A percentile compares a stretch with the other conserved stretches of the same genome.
Conservation (phyloP, 2,113 vertebrate species). For the Lasiurus borealis region DNA sequence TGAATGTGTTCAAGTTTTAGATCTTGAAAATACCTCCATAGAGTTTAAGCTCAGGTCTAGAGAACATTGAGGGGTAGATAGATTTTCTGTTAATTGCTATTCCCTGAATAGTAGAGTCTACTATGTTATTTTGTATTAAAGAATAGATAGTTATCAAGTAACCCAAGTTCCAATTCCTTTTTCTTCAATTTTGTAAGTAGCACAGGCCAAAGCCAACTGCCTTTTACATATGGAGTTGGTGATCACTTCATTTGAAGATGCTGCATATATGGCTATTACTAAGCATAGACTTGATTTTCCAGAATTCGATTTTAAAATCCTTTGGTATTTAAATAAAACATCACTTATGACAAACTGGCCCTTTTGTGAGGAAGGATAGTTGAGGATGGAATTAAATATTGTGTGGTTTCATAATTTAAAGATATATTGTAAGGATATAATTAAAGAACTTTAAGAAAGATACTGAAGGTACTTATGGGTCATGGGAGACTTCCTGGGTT, state of each 20-base stretch:
- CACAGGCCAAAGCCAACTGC: neutral
- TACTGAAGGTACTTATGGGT: neutral
- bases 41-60: neutral
- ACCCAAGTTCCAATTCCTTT: neutral
- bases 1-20: constrained; percentile 68
- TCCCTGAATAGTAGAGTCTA: neutral
- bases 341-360: neutral
- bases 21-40: neutral
- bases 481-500: neutral
- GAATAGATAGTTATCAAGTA: neutral
- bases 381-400: neutral
- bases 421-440: neutral
- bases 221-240: neutral
- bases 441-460: constrained; percentile 8
- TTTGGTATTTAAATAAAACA: neutral
- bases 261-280: neutral
- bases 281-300: neutral
- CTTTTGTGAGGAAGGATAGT: neutral
- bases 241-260: neutral
- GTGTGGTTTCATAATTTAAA: constrained; percentile 16
- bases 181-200: constrained; percentile 36
- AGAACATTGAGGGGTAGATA: neutral
- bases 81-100: neutral
- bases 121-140: neutral
- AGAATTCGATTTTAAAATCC: neutral